Evolutionary conservation across 2,888 invertebrate species (phyloP).

Genomic region (Myathropa florea): DNA sequence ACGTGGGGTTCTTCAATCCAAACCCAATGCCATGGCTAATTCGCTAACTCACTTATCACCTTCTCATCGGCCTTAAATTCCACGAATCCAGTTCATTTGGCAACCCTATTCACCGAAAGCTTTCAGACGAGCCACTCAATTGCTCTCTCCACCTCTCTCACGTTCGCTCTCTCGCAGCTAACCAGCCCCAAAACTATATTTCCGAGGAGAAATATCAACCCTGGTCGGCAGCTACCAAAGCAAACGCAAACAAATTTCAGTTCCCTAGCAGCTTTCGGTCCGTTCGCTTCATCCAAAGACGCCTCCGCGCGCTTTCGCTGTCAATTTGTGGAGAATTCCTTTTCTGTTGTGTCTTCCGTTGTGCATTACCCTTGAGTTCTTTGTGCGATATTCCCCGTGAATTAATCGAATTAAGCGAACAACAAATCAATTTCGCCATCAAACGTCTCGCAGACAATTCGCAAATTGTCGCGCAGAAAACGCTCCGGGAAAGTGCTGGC

Average conservation of each 20-base stretch:
- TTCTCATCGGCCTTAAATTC: not conserved
- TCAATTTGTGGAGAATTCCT: slow-evolving; percentile 56
- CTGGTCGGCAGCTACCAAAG: slow-evolving; percentile 34
- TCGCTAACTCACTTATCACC: not conserved
- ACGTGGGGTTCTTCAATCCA: not conserved
- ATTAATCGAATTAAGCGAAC: slow-evolving; percentile 41
- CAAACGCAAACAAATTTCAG: slow-evolving; percentile 59
- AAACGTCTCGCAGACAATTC: too few relatives aligned
- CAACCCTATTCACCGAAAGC: not conserved
- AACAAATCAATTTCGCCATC: slow-evolving; percentile 20
- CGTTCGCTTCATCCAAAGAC: slow-evolving; percentile 18
- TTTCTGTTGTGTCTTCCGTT: not conserved
- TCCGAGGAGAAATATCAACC: slow-evolving; percentile 46
- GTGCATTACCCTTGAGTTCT: slow-evolving; percentile 40
- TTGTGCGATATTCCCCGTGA: not conserved
- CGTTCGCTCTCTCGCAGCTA: not conserved
- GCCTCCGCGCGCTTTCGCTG: slow-evolving; percentile 24
- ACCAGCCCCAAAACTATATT: slow-evolving; percentile 16
- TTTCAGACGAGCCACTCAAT: not conserved
- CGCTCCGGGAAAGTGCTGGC: not conserved
- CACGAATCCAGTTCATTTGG: not conserved
- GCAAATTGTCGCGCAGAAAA: not conserved
- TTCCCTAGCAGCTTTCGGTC: slow-evolving; percentile 65
- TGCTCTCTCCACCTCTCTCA: not conserved
- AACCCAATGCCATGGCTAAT: not conserved